phyloP scores from a whole-genome alignment of 2,797 vertebrate genomes.

The Notamacropus eugenii region DNA sequence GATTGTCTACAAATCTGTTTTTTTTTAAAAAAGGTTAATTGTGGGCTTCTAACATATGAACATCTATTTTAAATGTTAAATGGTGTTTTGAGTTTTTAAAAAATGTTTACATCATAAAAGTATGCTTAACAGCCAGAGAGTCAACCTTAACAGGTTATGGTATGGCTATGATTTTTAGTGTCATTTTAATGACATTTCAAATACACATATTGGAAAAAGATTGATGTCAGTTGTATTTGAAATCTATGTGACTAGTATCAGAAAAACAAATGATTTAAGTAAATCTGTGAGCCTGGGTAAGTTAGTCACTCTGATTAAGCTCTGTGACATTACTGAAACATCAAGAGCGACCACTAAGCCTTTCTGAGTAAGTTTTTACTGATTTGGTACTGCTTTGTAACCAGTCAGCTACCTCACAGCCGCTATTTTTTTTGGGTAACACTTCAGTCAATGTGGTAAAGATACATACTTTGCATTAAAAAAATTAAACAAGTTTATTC shows the following conservation, averaged over 20 bases:
- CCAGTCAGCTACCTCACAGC: slow-evolving; percentile 45
- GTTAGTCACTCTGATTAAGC: slow-evolving; percentile 59
- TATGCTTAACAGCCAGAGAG: slow-evolving; percentile 68
- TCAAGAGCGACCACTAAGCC: slow-evolving; percentile 59
- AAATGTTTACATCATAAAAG: slow-evolving; percentile 72
- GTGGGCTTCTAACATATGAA: slow-evolving; percentile 1
- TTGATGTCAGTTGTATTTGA: slow-evolving; percentile 45
- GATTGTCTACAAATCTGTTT: not conserved
- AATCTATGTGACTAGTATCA: slow-evolving; percentile 50
- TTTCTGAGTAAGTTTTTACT: slow-evolving; percentile 69
- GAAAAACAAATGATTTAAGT: slow-evolving; percentile 57
- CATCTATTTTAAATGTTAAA: slow-evolving; percentile 64
- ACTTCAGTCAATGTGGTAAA: slow-evolving; percentile 70
- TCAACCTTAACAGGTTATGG: slow-evolving; percentile 62
- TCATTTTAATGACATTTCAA: slow-evolving; percentile 58
- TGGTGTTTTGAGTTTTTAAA: slow-evolving; percentile 43
- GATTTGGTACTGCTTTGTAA: slow-evolving; percentile 67
- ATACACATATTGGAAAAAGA: slow-evolving; percentile 54
- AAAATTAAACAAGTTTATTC: slow-evolving; percentile 83
- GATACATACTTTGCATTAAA: slow-evolving; percentile 71
- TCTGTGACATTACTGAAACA: slow-evolving; percentile 65
- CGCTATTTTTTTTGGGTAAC: slow-evolving; percentile 61
- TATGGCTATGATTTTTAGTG: slow-evolving; percentile 53
- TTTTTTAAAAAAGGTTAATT: slow-evolving; percentile 18
- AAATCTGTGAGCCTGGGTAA: slow-evolving; percentile 58